Percentiles rank a stretch among this genome's conserved stretches.
Evolutionary conservation across 2,113 vertebrate species (phyloP).

Genomic region (Fulmarus glacialis): DNA sequence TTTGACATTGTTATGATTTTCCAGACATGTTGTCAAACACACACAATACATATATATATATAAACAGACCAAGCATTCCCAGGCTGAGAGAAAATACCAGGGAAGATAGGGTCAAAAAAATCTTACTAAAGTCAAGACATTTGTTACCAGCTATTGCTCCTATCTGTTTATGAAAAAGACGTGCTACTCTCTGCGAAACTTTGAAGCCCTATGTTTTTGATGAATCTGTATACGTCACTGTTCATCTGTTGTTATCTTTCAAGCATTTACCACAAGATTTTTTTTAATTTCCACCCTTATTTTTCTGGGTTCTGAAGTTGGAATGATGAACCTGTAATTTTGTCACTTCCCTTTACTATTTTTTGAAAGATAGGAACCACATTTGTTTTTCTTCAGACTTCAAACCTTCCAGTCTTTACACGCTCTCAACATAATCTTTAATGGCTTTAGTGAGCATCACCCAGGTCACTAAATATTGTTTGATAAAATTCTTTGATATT

Average conservation of each 20-base stretch:
- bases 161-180: background rate
- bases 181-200: background rate
- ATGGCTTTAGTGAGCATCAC: background rate
- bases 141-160: background rate
- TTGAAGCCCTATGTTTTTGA: background rate
- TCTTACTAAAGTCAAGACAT: background rate
- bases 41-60: background rate
- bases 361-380: background rate
- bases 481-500: background rate
- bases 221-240: background rate
- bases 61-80: background rate
- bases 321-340: background rate
- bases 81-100: background rate
- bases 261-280: background rate
- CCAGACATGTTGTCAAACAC: background rate
- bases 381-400: background rate
- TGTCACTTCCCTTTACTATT: accelerated
- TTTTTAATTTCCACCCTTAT: background rate
- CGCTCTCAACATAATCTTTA: background rate
- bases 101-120: background rate
- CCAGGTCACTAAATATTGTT: background rate
- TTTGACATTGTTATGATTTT: background rate
- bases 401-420: background rate
- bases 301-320: background rate
- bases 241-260: background rate